Evolutionary conservation across 2,888 invertebrate genomes (phyloP), one percentile per base, ranked within the genome.

Genomic region (Chrysotoxum bicinctum): DNA sequence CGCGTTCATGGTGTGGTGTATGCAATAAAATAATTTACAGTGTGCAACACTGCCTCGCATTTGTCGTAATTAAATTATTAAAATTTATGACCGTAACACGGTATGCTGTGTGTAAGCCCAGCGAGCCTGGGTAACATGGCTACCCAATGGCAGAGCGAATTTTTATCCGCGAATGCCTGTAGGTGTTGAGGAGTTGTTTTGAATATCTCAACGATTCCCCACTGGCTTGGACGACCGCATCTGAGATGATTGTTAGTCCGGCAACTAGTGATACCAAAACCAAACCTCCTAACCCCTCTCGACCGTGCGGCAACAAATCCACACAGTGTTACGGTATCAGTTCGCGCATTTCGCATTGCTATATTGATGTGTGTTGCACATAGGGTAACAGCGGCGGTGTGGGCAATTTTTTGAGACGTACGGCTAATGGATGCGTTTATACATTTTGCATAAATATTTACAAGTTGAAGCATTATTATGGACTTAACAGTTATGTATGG

Each of bases 41-140:
- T 73, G 73, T 62, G 52, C 73, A 77, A 77, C 58, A 73, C 60
- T 62, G 73, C 82, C 68, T 83, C 82, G 82, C 54, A 83, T 83
- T 83, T 83, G 82, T 83, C 78, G 82, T 83, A 78, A 83, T 83
- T 83, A 78, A 83, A 78, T 83, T 83, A 83, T 83, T 83, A 82
- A 77, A 73, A 82, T 68, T 78, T 78, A 83, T 83, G 82, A 83
- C 82, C 82, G 73, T 69, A 78, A 73, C 77, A 77, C 37, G 10
- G 35, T 21, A n/a, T 35, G 21, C 21, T 58, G 21, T 58, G 35
- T 58, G 14, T 58, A 58, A 58, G 8, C 35, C 14, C 58, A 58
- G 19, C 37, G 1, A 64, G 21, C 43, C 48, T 37, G 56, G 21
- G 26, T 58, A 64, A 70, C 66, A 58, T 52, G 73, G 50, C 16